Conservation (phyloP, 1,140 invertebrate species). For the Steinernema feltiae region DNA sequence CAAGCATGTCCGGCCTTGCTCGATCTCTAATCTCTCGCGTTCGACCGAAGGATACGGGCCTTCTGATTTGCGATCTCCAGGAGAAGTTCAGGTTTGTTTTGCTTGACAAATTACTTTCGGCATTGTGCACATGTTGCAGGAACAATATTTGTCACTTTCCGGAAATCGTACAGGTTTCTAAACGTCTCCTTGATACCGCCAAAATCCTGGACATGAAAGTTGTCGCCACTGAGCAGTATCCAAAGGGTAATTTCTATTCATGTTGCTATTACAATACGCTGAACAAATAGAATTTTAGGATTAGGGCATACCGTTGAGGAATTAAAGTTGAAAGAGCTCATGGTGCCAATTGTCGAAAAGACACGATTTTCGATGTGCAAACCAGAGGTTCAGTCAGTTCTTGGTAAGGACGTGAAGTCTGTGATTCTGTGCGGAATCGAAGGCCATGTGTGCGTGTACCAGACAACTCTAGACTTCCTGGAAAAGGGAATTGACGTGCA, state of each 20-base stretch:
- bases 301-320: conserved; percentile 73
- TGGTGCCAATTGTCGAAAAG: conserved; percentile 61
- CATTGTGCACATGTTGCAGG: conserved; percentile 25
- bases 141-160: conserved; percentile 69
- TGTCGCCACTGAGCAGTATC: conserved; percentile 75
- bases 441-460: conserved; percentile 73
- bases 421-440: conserved; percentile 80
- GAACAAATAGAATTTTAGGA: conserved; percentile 42
- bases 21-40: conserved; percentile 21
- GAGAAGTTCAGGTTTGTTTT: conserved; percentile 74
- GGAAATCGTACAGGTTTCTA: conserved; percentile 69
- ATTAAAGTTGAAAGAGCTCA: conserved; percentile 64
- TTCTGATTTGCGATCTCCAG: conserved; percentile 79
- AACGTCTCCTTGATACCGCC: conserved; percentile 68
- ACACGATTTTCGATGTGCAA: conserved; percentile 73
- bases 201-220: conserved; percentile 71
- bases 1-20: not conserved
- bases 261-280: no score
- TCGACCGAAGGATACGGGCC: conserved; percentile 63
- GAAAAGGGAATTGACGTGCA: conserved; percentile 71
- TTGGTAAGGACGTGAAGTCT: conserved; percentile 60
- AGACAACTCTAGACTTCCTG: conserved; percentile 63
- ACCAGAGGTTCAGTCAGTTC: conserved; percentile 66
- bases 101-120: not conserved
- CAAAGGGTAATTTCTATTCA: conserved; percentile 60